Base-by-base conservation (phyloP, 2,113 vertebrate genomes). In the Neopipo cinnamomea region DNA sequence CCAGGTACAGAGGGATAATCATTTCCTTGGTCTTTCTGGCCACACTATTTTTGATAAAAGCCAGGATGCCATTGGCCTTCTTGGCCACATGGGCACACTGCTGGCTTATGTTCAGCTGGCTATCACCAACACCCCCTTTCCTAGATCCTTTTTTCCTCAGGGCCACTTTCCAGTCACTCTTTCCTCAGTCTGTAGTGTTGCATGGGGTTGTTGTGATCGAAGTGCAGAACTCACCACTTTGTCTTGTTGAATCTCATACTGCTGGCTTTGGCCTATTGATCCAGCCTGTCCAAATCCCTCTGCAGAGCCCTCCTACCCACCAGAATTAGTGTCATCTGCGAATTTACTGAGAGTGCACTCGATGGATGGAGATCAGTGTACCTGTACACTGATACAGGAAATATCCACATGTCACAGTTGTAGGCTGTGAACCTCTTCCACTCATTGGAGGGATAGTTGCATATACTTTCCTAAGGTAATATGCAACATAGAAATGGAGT, bases 371-470 rank as follows among this genome's bases (percentile, higher is more conserved):
- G 16, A 5, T n/a, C 49, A 68, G 15, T 1, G 9, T 46, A 52
- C 22, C 11, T 63, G 21, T 68, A 73, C 13, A 16, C n/a, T n/a
- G n/a, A n/a, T n/a, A 42, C 49, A 61, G 59, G 14, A 22, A 24
- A 41, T 0, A 0, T 49, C 13, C 15, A 39, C 21, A 6, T 7
- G 9, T 39, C 67, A 70, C 37, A 85, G 23, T 24, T 46, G 23
- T 24, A 56, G 85, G 11, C 23, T 74, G 35, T 74, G 52, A 88
- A 50, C 4, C 9, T 49, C 8, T 74, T 92, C 33, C n/a, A n/a
- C 27, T 30, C 7, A 2, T 31, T 33, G 52, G 33, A 70, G 11
- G 15, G 12, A 50, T 65, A 79, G 37, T 27, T 72, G 6, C 3
- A 5, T 15, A 17, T 2, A 1, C 10, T 53, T 85, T 78, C 9